Evolutionary conservation across 2,797 vertebrate genomes (phyloP).

Genomic region (Perdix hodgsoniae): DNA sequence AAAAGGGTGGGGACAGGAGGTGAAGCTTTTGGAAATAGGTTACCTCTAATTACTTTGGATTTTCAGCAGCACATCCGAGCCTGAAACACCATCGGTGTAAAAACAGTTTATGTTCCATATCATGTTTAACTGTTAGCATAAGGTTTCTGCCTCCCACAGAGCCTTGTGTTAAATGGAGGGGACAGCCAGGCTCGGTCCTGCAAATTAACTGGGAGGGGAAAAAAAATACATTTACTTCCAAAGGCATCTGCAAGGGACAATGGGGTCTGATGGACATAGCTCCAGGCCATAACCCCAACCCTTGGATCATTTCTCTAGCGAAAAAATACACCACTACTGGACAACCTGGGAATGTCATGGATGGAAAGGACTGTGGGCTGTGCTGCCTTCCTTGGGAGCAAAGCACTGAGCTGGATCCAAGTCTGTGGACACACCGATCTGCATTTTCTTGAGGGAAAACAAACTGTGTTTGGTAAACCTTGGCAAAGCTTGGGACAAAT

Average conservation of each 20-base stretch:
- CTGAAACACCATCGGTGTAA: not conserved
- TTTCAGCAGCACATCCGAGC: not conserved
- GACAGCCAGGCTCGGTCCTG: not conserved
- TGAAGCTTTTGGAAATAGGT: not conserved
- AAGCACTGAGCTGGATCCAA: not conserved
- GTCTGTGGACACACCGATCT: not conserved
- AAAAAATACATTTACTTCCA: not conserved
- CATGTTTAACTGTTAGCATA: not conserved
- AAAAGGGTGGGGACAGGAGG: not conserved
- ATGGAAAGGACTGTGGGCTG: not conserved
- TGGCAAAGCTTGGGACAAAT: not conserved
- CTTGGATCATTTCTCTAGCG: not conserved
- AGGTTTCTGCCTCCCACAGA: not conserved
- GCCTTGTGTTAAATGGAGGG: not conserved
- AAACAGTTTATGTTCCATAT: not conserved
- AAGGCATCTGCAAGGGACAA: not conserved
- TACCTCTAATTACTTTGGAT: not conserved
- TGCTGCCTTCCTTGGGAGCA: not conserved
- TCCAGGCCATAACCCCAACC: not conserved
- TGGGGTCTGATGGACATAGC: not conserved
- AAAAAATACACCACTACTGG: not conserved
- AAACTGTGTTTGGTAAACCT: not conserved
- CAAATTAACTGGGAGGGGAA: not conserved
- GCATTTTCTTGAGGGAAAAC: slow-evolving; percentile 12
- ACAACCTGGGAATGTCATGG: not conserved